Percentiles rank a stretch among this genome's conserved stretches.
Evolutionary conservation across 2,888 invertebrate genomes (phyloP).

Genomic region (Ormyrus pomaceus): DNA sequence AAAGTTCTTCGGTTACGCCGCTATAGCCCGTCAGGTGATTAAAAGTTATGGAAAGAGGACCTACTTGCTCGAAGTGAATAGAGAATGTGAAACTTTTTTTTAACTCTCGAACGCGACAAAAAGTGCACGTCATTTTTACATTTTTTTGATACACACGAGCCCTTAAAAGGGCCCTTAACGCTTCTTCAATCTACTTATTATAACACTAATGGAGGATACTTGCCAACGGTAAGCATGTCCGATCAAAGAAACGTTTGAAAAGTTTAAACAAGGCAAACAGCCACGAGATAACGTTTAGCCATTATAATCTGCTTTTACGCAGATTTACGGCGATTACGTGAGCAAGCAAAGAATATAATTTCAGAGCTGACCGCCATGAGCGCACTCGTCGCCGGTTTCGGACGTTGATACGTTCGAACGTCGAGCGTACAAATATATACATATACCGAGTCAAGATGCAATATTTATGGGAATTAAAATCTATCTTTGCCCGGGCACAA

Average conservation of each 20-base stretch:
- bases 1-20: slow-evolving; percentile 5
- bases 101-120: slow-evolving; percentile 2
- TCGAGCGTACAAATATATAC: not conserved
- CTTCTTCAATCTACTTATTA: too few relatives aligned
- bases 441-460: not conserved
- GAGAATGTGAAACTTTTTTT: slow-evolving; percentile 36
- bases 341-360: too few relatives aligned
- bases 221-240: too few relatives aligned
- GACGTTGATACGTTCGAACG: not conserved
- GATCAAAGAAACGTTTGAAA: too few relatives aligned
- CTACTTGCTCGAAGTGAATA: slow-evolving; percentile 40
- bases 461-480: slow-evolving; percentile 55
- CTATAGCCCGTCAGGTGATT: slow-evolving; percentile 40
- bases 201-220: too few relatives aligned
- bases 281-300: too few relatives aligned
- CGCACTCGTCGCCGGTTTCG: not conserved
- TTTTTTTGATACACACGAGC: not conserved
- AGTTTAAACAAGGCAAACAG: too few relatives aligned
- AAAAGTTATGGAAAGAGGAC: slow-evolving; percentile 52
- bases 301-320: too few relatives aligned
- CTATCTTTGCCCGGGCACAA: slow-evolving; percentile 39
- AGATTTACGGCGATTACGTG: too few relatives aligned
- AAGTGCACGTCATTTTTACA: not conserved
- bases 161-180: too few relatives aligned
- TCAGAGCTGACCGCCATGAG: too few relatives aligned